Conservation (phyloP, 2,888 invertebrate genomes). For the Limenitis camilla region DNA sequence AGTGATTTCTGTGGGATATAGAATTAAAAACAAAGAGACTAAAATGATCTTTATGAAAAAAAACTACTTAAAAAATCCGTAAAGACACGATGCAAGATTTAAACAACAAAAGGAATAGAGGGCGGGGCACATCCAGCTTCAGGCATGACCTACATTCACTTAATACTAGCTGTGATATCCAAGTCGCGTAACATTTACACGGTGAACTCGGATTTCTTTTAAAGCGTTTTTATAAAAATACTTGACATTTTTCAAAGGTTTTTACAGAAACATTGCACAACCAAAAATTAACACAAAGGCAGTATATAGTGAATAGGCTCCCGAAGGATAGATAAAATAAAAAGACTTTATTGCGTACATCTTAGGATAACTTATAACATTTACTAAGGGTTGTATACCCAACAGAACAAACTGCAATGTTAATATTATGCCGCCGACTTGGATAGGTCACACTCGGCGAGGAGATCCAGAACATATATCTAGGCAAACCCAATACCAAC, state of each 20-base stretch:
- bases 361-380: too few relatives aligned
- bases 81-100: neutral
- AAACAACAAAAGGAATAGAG: constrained; percentile 8
- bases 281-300: too few relatives aligned
- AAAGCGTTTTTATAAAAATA: neutral
- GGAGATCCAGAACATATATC: too few relatives aligned
- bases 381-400: too few relatives aligned
- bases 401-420: too few relatives aligned
- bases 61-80: constrained; percentile 6
- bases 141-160: constrained; percentile 16
- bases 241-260: neutral
- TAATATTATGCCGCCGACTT: too few relatives aligned
- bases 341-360: too few relatives aligned
- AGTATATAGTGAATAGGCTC: too few relatives aligned
- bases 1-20: neutral
- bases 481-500: too few relatives aligned
- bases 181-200: neutral
- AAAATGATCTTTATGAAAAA: constrained; percentile 2
- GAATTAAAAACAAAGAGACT: neutral
- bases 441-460: too few relatives aligned
- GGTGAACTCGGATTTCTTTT: neutral
- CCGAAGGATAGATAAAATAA: too few relatives aligned
- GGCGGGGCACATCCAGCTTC: constrained; percentile 7
- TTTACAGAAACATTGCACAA: too few relatives aligned
- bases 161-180: constrained; percentile 4